Evolutionary conservation across 2,797 vertebrate species (phyloP), one percentile per base, ranked within the genome.

Genomic region (Antrozous pallidus): DNA sequence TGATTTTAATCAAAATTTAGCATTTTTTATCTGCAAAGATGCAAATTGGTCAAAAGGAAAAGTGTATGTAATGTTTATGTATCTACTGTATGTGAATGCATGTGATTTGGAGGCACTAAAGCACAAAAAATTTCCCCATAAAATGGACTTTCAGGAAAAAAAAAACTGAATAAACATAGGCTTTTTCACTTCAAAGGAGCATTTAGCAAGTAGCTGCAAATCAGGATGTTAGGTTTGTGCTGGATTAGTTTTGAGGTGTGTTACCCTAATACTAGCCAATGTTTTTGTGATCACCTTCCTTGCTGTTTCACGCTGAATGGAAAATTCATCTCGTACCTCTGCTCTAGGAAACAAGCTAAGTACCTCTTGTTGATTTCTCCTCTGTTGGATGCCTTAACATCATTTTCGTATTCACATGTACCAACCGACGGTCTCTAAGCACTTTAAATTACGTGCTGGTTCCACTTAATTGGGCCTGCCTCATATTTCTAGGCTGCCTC

Each of bases 21-120:
- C 65, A 51, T 91, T 95, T 95, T 93, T 93, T 80, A 40, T 69
- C 67, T 42, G 94, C 17, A 83, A 85, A 74, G 38, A 38, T 91
- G 67, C n/a, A 16, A 89, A 78, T 70, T 82, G 73, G 28, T 79
- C 26, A 51, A 92, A 75, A 82, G 71, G 47, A 93, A 75, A 75
- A 89, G 58, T 71, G 8, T 87, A 42, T 79, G 17, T 49, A 61
- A 14, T 65, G 1, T 92, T n/a, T 73, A 31, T 80, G 0, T 38
- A 63, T 70, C 26, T 51, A 45, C 49, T 61, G 20, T 45, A 38
- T 8, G 40, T 58, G 28, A 77, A 81, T 56, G 7, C 47, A n/a
- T 54, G 42, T 84, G 75, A 92, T 75, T 70, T 74, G n/a, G 77
- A 65, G 86, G 51, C 73, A 92, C 61, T 71, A 67, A 93, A 87